phyloP scores from a whole-genome alignment of 1,140 invertebrate genomes.

The Formica exsecta region DNA sequence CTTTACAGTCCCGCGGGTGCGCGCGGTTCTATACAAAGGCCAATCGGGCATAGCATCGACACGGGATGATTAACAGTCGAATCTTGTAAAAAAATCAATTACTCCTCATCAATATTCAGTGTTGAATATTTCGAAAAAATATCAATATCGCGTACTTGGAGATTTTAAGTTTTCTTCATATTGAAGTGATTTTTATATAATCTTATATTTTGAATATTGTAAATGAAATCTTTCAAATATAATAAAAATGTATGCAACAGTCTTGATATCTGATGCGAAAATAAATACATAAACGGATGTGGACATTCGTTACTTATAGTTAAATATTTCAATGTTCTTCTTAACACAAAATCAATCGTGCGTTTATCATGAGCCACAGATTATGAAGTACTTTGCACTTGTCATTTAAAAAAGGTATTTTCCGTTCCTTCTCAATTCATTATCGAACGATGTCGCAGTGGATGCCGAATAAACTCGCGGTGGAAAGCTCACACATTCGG shows the following conservation, averaged over 20 bases:
- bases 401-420: background rate
- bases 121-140: background rate
- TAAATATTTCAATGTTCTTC: background rate
- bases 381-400: background rate
- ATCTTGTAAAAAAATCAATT: constrained; percentile 61
- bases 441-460: constrained; percentile 13
- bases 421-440: background rate
- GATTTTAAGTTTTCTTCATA: background rate
- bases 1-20: constrained; percentile 73
- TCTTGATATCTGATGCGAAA: background rate
- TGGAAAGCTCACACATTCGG: background rate
- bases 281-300: background rate
- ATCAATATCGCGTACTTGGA: background rate
- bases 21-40: constrained; percentile 15
- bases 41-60: background rate
- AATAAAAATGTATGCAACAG: background rate
- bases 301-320: background rate
- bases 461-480: constrained; percentile 7
- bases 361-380: background rate
- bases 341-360: no score
- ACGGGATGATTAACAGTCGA: constrained; percentile 52
- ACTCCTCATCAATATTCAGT: background rate
- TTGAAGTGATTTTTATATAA: background rate
- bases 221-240: background rate
- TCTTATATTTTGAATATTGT: background rate